Conservation (phyloP, 2,797 vertebrate genomes). For the Parauchenoglanis ngamensis region DNA sequence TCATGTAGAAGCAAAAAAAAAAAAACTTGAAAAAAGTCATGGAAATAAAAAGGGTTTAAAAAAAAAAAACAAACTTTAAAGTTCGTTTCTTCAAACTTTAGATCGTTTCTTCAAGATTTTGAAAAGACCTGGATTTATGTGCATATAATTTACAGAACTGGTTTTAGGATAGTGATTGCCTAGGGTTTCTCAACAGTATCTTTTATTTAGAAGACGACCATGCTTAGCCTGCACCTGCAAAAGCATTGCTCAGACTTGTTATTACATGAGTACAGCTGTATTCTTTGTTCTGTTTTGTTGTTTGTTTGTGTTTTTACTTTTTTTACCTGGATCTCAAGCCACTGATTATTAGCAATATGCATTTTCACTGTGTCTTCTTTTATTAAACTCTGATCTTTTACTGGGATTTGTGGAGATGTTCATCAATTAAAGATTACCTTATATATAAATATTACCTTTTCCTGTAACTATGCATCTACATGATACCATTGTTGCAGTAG, state of each 20-base stretch:
- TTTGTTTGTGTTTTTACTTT: background rate
- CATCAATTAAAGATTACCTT: background rate
- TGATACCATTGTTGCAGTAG: no score
- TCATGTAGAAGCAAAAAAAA: background rate
- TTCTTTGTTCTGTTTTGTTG: background rate
- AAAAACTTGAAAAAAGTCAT: background rate
- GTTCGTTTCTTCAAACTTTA: no score
- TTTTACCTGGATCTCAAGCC: background rate
- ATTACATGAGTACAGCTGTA: constrained; percentile 7
- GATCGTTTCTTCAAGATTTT: background rate
- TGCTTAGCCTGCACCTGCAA: background rate
- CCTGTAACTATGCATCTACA: background rate
- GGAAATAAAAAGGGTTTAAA: background rate
- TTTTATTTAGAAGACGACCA: background rate
- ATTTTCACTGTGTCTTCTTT: background rate
- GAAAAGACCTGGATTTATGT: background rate
- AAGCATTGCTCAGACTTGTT: constrained; percentile 14
- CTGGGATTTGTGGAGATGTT: background rate
- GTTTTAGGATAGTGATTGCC: background rate
- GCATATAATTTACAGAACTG: background rate
- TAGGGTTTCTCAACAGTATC: background rate
- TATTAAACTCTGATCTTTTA: background rate
- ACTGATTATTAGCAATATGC: background rate
- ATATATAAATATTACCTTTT: background rate
- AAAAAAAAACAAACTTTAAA: no score